A percentile compares a stretch with the other conserved stretches of the same genome.
These are phyloP conservation scores for Plebejus melissa DNA, from an alignment of 2,888 invertebrate species.

Conservation along the genomic window DNA sequence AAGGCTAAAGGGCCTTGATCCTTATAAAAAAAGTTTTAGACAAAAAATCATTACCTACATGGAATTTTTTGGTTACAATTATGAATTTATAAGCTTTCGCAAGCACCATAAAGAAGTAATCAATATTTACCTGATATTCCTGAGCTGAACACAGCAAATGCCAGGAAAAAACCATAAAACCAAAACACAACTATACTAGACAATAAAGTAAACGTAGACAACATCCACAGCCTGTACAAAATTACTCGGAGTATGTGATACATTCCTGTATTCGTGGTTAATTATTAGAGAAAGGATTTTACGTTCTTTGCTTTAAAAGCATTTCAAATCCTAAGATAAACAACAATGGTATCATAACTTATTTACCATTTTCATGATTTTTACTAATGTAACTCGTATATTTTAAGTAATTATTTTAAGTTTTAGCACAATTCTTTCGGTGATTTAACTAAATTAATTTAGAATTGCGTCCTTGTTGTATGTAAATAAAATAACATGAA, in stretches of 20 bases:
- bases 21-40: neutral
- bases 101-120: neutral
- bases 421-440: neutral
- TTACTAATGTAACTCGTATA: neutral
- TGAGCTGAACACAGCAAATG: slow-evolving; percentile 83
- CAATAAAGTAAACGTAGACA: slow-evolving; percentile 85
- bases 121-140: slow-evolving; percentile 83
- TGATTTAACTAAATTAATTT: neutral
- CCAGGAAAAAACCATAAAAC: slow-evolving; percentile 88
- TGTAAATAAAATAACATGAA: slow-evolving; percentile 8
- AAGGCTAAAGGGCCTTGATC: neutral
- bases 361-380: neutral
- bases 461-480: neutral
- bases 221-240: slow-evolving; percentile 86
- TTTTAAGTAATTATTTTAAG: neutral
- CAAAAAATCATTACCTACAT: neutral
- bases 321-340: slow-evolving; percentile 4
- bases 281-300: neutral
- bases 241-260: slow-evolving; percentile 72
- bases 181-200: slow-evolving; percentile 89
- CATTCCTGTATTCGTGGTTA: slow-evolving; percentile 43
- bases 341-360: neutral
- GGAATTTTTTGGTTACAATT: neutral
- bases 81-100: neutral
- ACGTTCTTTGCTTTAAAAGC: neutral